Evolutionary conservation across 2,797 vertebrate species (phyloP), one percentile per base, ranked within the genome.

Genomic region (Prunella strophiata): DNA sequence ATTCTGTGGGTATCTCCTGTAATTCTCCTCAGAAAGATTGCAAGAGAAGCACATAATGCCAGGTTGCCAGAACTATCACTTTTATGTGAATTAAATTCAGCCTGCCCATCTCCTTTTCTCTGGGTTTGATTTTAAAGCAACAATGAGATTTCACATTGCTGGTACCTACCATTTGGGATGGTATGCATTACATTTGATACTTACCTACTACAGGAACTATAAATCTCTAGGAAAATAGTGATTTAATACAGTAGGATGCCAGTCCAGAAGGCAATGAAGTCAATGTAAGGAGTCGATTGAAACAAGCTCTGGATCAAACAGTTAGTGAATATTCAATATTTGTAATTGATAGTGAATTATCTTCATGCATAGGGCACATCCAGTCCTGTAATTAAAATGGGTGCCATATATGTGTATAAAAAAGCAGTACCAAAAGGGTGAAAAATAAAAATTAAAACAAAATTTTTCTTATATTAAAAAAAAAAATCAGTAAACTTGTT

Each of bases 241-340:
- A 73, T 63, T 92, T 92, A 73, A 71, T 95, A 54, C 32, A 74
- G 52, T 57, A 82, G 48, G 40, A 85, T 73, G 42, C 22, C 2
- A 7, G 74, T 67, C 70, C 38, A 91, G 85, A 86, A 72, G 52
- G 38, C 45, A 88, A 0, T 72, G 58, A 81, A 91, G 58, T 89
- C 66, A 77, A 16, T 83, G 47, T 74, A 91, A 88, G 42, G 45
- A 96, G 45, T 90, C 70, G 54, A 66, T 80, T 73, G 87, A 87
- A 85, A 82, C 51, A 38, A 0, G 1, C 17, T 88, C 58, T 80
- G 29, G 36, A 86, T 93, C n/a, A 84, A 40, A 34, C n/a, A 77
- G 43, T 89, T 68, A 76, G 73, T 86, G 78, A 89, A 72, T 93
- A 88, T 81, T 94, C 80, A 94, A 57, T 96, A 91, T 84, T 73